These are phyloP conservation scores for Melolontha melolontha DNA, from an alignment of 2,888 invertebrate genomes.

Conservation along the genomic window DNA sequence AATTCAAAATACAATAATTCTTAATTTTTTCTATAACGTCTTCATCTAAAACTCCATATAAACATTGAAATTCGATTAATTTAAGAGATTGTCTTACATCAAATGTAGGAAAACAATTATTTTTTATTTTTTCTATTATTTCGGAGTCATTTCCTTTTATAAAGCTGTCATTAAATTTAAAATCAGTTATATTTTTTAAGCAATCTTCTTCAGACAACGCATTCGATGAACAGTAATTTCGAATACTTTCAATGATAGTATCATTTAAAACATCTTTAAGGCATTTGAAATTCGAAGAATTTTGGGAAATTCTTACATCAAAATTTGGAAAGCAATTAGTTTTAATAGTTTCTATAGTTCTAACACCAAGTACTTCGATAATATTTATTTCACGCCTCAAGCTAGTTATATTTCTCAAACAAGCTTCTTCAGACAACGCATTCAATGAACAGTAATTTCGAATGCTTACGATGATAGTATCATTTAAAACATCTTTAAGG, in stretches of 20 bases:
- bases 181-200: slow-evolving; percentile 5
- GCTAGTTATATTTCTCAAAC: slow-evolving; percentile 10
- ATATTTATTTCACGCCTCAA: background rate
- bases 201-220: background rate
- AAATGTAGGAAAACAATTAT: no score
- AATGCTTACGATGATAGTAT: background rate
- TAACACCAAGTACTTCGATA: background rate
- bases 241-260: background rate
- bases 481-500: background rate
- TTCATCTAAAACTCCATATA: no score
- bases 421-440: background rate
- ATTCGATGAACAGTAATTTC: slow-evolving; percentile 1
- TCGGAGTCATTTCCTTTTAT: background rate
- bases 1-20: no score
- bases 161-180: slow-evolving; percentile 4
- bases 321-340: background rate
- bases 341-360: slow-evolving; percentile 2
- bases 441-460: slow-evolving; percentile 1
- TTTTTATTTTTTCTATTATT: no score
- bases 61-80: no score
- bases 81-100: no score
- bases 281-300: background rate
- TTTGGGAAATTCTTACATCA: background rate
- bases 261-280: background rate
- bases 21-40: no score